Evolutionary conservation across 2,888 invertebrate species (phyloP), one percentile per base, ranked within the genome.

Genomic region (Xestoiulus laeticollis): DNA sequence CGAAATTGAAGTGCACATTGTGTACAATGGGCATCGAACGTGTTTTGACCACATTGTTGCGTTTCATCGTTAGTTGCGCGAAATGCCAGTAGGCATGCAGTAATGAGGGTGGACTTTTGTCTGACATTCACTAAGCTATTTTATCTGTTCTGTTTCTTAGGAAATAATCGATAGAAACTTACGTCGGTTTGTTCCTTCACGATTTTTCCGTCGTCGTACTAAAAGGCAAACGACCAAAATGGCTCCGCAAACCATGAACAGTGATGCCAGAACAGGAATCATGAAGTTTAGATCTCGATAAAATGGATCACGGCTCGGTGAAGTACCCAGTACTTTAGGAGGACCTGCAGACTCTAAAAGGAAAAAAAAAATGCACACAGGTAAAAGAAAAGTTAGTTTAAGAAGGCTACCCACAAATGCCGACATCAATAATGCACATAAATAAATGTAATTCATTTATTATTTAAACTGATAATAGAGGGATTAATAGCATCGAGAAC

Each of bases 231-330:
- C 86, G 84, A 88, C 87, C 68, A 88, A 84, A 26, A 88, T 78
- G 68, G 88, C 88, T 33, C 88, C 88, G 33, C 86, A 59, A 12
- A 88, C 53, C 78, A 87, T 87, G 68, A 88, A 78, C 48, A 88
- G 53, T 8, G 88, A 88, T 30, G 88, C 88, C 43, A 85, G 78
- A 43, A 88, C 85, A 33, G 88, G 88, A 68, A 88, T 88, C 84
- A 88, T 83, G 48, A 88, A 53, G 82, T 88, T 88, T 68, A 88
- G 87, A 86, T 88, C 88, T 16, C 86, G 44, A 68, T 88, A 88
- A 85, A 88, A 88, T 38, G 88, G 85, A 43, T 78, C 87, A 78
- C 78, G 87, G 43, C 87, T 87, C 14, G 87, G 68, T 26, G 87
- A 87, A 30, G 87, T 68, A 59, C 87, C 68, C 59, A 87, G 26